These are phyloP conservation scores for Drosophila ficusphila DNA, from an alignment of 1,140 invertebrate genomes.

Conservation along the genomic window DNA sequence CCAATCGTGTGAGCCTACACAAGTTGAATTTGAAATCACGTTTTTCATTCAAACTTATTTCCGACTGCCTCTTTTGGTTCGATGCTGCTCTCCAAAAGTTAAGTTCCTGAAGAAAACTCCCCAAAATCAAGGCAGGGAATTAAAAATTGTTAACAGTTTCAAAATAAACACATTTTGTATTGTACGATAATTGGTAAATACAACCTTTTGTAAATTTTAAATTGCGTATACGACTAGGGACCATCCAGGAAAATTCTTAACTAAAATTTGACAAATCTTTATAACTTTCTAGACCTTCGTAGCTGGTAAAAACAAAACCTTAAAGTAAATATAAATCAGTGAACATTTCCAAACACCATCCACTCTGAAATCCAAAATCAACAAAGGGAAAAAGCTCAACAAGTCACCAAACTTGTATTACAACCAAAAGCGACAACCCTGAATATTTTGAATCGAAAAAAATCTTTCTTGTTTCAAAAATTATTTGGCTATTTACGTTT, in stretches of 20 bases:
- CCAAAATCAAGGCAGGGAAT: neutral
- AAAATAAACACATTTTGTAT: neutral
- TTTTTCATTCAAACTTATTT: conserved; percentile 3
- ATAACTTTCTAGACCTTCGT: too few species aligned
- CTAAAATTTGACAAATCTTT: too few species aligned
- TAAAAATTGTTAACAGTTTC: neutral
- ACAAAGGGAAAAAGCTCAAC: neutral
- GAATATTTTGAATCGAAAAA: neutral
- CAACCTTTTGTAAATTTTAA: neutral
- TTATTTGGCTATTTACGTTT: too few species aligned
- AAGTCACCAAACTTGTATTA: conserved; percentile 4
- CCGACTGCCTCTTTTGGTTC: neutral
- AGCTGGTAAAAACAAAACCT: neutral
- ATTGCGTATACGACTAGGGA: too few species aligned
- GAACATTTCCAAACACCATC: neutral
- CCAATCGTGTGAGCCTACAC: neutral
- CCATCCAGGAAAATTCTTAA: too few species aligned
- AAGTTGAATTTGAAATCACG: neutral
- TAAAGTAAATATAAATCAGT: too few species aligned
- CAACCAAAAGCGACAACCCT: neutral
- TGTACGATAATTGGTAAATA: too few species aligned
- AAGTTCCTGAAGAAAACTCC: neutral
- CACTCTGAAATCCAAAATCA: neutral
- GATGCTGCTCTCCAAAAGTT: neutral
- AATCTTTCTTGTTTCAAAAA: neutral